These are phyloP conservation scores for Xanthorhoe designata DNA, from an alignment of 2,888 invertebrate species.

Conservation along the genomic window DNA sequence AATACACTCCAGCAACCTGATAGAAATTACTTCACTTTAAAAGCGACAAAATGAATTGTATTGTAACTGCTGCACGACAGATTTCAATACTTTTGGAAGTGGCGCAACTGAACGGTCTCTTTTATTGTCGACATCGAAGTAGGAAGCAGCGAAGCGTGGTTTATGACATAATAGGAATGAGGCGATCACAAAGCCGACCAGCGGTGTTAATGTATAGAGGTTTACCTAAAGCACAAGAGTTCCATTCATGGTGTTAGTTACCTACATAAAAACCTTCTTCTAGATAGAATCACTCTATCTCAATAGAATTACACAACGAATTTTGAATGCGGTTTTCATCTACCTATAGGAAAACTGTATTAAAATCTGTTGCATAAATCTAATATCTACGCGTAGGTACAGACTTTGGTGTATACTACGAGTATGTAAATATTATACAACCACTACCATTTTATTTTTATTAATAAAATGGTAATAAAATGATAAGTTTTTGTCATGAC, in stretches of 20 bases:
- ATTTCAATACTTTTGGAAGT: slow-evolving; percentile 12
- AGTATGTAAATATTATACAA: too few relatives aligned
- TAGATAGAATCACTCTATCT: too few relatives aligned
- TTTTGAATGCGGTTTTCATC: too few relatives aligned
- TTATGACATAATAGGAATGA: slow-evolving; percentile 29
- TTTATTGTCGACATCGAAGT: slow-evolving; percentile 19
- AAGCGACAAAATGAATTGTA: background rate
- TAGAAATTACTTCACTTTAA: slow-evolving; percentile 12
- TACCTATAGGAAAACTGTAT: too few relatives aligned
- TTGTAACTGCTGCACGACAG: slow-evolving; percentile 8
- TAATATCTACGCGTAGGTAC: too few relatives aligned
- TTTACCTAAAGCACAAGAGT: too few relatives aligned
- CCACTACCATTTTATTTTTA: background rate
- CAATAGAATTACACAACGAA: too few relatives aligned
- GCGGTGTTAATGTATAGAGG: background rate
- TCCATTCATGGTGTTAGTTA: too few relatives aligned
- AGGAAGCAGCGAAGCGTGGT: slow-evolving; percentile 18
- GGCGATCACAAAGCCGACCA: slow-evolving; percentile 13
- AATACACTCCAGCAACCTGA: slow-evolving; percentile 5
- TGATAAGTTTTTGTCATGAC: slow-evolving; percentile 26
- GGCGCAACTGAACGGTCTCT: slow-evolving; percentile 15
- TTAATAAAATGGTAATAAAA: background rate
- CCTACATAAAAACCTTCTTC: too few relatives aligned
- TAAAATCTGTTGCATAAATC: too few relatives aligned
- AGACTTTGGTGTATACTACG: too few relatives aligned